Evolutionary conservation across 2,113 vertebrate species (phyloP), one percentile per base, ranked within the genome.

Genomic region (Geothlypis trichas): DNA sequence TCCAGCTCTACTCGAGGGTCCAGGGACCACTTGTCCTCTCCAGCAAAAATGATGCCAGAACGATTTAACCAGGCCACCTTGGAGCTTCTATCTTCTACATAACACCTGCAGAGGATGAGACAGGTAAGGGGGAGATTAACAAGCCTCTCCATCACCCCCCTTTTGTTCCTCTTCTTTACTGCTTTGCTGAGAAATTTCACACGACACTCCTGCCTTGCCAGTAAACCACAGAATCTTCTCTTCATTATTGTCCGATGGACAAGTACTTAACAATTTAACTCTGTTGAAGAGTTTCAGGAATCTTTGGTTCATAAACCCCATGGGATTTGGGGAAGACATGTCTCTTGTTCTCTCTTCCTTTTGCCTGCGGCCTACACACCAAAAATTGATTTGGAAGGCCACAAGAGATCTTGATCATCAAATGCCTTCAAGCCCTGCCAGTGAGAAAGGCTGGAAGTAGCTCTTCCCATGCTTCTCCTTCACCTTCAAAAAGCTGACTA

Each of bases 41-140:
- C 99, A 49, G 99, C 99, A 94, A 99, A 99, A 98, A 99, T 99
- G 98, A 99, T 99, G 96, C 99, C 99, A 5, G 99, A 99, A 97
- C 99, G 99, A 98, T 99, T 99, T 97, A 99, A 98, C 99, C 99
- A 99, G 89, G 99, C 99, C 97, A 99, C 99, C 96, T 99, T 99
- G 23, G 99, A 99, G 96, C 99, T 99, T 97, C 98, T 99, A 97
- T 99, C 99, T 97, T 99, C 99, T 98, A 99, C 99, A 69, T 99
- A 99, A 96, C 99, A 99, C 98, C 99, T 99, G 97, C 13, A 78
- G 82, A 89, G 61, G 47, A 65, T 69, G 73, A 97, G 84, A 89
- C 54, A 86, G 39, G n/a, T 41, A 17, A 76, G 81, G 19, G 39
- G 41, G 31, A 47, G 39, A 31, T 97, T 44, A 92, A 49, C 8